Evolutionary conservation across 2,888 invertebrate species (phyloP), one percentile per base, ranked within the genome.

Genomic region (Trachelus troglodyta): DNA sequence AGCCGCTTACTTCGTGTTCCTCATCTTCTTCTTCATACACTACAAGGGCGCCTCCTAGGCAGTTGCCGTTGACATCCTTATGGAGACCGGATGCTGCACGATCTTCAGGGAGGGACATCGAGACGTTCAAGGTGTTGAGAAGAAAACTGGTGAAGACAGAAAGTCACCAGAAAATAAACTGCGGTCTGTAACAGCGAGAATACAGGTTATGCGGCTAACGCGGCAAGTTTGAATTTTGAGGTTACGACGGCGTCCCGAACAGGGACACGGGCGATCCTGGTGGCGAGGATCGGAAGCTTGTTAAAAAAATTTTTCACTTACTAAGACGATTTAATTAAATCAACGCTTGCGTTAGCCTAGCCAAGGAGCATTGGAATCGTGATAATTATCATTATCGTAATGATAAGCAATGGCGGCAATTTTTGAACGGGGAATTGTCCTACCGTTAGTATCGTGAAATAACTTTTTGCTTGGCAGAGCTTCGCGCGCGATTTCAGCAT

Each of bases 11-110:
- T 96, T 97, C 91, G 95, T 97, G 92, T 98, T 98, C 93, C 95
- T 98, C 90, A 96, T 97, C 92, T 98, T 97, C 94, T 98, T 98
- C 94, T 98, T 98, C 94, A 96, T 97, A 90, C 97, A 97, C 94
- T 97, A 97, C 93, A 97, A 97, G 93, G 96, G 96, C 93, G 96
- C 96, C 92, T 94, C 94, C 93, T 94, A 95, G 93, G 93, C 89
- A 82, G 88, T 90, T 82, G 89, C 86, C 79, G 69, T 76, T 75
- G 56, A 23, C 56, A 56, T 34, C 30, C 23, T 15, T 4, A 11
- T 35, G 35, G 33, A 40, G 56, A 23, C 40, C 30, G 35, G 34
- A 69, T 71, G 11, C 56, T 33, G 71, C 73, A n/a, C 33, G 35
- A 34, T 37, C 6, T 23, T 23, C 56, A 23, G 6, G 23, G 2